phyloP scores from a whole-genome alignment of 2,113 vertebrate species.

The Heteronetta atricapilla region DNA sequence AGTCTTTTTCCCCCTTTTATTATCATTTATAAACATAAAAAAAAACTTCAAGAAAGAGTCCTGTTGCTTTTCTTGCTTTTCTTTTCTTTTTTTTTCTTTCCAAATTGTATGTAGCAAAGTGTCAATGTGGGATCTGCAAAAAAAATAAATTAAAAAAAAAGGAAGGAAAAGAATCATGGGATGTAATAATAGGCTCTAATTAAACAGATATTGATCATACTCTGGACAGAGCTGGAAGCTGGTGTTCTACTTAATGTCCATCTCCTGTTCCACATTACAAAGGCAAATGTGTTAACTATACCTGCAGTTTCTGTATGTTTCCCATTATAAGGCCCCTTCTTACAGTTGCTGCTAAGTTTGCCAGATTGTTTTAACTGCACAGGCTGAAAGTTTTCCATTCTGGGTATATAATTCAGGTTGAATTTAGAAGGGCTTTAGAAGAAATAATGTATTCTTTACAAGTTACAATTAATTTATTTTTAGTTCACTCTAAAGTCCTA shows the following conservation, averaged over 20 bases:
- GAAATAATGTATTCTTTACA: background rate
- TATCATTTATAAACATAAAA: background rate
- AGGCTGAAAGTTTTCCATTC: background rate
- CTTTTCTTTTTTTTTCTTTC: background rate
- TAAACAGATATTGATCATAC: background rate
- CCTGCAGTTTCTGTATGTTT: background rate
- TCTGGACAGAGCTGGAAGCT: background rate
- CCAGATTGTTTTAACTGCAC: background rate
- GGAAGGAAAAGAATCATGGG: accelerated
- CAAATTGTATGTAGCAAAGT: background rate
- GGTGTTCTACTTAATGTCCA: background rate
- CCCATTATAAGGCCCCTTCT: background rate
- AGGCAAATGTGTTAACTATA: background rate
- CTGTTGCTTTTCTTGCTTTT: background rate
- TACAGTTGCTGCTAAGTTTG: background rate
- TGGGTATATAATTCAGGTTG: background rate
- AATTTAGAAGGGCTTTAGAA: background rate
- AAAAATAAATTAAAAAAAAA: background rate
- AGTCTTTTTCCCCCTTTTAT: background rate
- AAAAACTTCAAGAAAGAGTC: background rate
- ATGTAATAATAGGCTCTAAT: background rate
- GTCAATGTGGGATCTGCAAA: background rate
- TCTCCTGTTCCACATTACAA: background rate
- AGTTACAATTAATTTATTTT: background rate
- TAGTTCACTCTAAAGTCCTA: background rate